Evolutionary conservation across 2,113 vertebrate species (phyloP), one percentile per base, ranked within the genome.

Genomic region (Diadophis punctatus): DNA sequence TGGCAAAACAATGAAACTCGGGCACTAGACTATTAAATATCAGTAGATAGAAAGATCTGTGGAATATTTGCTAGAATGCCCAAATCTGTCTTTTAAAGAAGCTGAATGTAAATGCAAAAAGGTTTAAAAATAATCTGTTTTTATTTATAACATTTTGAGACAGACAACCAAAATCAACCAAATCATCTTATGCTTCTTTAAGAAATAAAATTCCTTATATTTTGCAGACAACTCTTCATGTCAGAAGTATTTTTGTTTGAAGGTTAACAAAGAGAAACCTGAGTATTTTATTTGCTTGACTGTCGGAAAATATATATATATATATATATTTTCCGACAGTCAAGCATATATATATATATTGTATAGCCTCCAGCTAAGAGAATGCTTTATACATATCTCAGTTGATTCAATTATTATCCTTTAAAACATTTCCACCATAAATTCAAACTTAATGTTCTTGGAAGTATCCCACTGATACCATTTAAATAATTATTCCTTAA

Each of bases 1-100:
- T 95, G 96, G 95, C 90, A 94, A 86, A 93, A 95, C 74, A 95
- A 90, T 95, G 94, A 95, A 94, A 92, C 96, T 93, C 96, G 96
- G 94, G 90, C 46, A 90, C 93, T 85, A 55, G 93, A 93, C 89
- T 93, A 95, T 93, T 90, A 60, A 86, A 53, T 56, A 90, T 91
- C 90, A 95, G 90, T 91, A 80, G 68, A 96, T 46, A 56, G 53
- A 91, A 94, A 23, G 90, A 20, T 95, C n/a, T 48, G 53, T 56
- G 86, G 93, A 95, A 53, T 63, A 90, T 68, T 55, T 94, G 93
- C 22, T 53, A 91, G 90, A 90, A 88, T 88, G 93, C 93, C 95
- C 85, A 91, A 89, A 95, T 95, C 30, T 95, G 91, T 94, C 94
- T 96, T 95, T 94, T 93, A 92, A n/a, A 95, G 87, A 94, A 95